Percentiles rank a stretch among this genome's conserved stretches.
Evolutionary conservation across 2,797 vertebrate genomes (phyloP).

Genomic region (Ctenopoma multispine): DNA sequence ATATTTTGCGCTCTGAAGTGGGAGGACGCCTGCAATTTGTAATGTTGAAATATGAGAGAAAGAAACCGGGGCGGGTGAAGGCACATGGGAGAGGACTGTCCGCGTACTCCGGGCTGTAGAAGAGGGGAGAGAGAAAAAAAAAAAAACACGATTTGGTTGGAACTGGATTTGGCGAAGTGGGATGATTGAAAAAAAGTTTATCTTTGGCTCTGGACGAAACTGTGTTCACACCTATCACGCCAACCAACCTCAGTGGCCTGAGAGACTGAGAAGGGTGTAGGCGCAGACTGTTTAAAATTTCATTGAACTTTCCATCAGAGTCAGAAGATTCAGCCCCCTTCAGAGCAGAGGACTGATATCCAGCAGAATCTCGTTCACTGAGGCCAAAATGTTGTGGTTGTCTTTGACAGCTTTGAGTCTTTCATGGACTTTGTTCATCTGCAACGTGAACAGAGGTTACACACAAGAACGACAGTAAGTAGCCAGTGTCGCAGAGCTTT

Average conservation of each 20-base stretch:
- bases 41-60: constrained; percentile 86
- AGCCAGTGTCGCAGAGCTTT: constrained; percentile 28
- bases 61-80: constrained; percentile 82
- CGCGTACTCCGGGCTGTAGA: constrained; percentile 70
- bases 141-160: constrained; percentile 53
- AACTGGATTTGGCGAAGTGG: constrained; percentile 70
- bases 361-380: constrained; percentile 39
- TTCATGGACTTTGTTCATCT: constrained; percentile 79
- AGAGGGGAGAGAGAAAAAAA: no score
- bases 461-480: constrained; percentile 85
- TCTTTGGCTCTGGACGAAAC: constrained; percentile 61
- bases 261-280: constrained; percentile 49
- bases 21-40: constrained; percentile 79
- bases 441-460: constrained; percentile 69
- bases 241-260: constrained; percentile 66
- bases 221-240: constrained; percentile 53
- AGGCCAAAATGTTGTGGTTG: constrained; percentile 70
- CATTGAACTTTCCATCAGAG: constrained; percentile 46
- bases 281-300: constrained; percentile 29
- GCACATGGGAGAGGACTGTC: constrained; percentile 82
- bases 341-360: constrained; percentile 31
- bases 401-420: constrained; percentile 74
- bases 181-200: constrained; percentile 74
- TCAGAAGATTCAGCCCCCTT: constrained; percentile 37
- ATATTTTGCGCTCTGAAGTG: constrained; percentile 67